These are phyloP conservation scores for Grammomys surdaster DNA, from an alignment of 2,113 vertebrate species.

Conservation along the genomic window DNA sequence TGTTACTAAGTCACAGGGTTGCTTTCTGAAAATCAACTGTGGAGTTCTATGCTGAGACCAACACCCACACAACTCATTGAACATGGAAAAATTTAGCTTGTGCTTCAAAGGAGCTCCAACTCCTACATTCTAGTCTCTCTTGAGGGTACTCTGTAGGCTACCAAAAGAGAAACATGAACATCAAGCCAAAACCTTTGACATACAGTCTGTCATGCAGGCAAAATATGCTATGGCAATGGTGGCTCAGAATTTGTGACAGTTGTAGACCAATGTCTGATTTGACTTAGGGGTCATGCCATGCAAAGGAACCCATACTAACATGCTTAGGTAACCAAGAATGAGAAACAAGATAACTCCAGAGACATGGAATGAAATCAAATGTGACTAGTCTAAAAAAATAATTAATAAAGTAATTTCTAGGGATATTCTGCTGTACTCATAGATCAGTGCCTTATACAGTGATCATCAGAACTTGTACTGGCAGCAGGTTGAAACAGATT, in stretches of 20 bases:
- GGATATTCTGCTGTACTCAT: background rate
- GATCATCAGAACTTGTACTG: background rate
- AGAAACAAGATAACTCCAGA: background rate
- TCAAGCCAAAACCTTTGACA: background rate
- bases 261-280: background rate
- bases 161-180: background rate
- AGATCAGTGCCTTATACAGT: background rate
- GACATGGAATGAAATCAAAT: background rate
- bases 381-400: background rate
- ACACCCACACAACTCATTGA: background rate
- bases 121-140: background rate
- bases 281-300: too few relatives aligned
- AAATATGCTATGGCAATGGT: background rate
- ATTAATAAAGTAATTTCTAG: background rate
- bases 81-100: background rate
- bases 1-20: background rate
- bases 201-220: background rate
- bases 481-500: background rate
- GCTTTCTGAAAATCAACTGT: background rate
- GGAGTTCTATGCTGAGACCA: background rate
- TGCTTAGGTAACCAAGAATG: background rate
- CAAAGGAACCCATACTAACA: background rate
- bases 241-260: background rate
- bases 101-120: background rate
- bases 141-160: background rate